phyloP scores from a whole-genome alignment of 2,113 vertebrate genomes.

The Pycnonotus jocosus region DNA sequence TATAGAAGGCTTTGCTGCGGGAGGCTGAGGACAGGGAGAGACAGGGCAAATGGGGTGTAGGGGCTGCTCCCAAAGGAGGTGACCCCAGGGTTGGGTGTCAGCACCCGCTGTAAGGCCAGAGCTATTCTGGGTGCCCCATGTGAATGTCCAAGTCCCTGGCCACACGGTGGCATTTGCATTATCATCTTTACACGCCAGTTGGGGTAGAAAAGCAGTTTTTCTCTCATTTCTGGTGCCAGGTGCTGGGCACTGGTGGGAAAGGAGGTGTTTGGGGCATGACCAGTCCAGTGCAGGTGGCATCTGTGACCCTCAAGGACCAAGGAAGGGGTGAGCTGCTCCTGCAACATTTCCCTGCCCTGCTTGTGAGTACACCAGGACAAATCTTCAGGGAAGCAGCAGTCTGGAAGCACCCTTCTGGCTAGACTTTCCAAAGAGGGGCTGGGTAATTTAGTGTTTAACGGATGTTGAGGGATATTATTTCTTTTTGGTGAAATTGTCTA shows the following conservation, averaged over 20 bases:
- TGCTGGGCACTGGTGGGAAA: accelerated
- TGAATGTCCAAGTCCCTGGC: neutral
- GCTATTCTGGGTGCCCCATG: neutral
- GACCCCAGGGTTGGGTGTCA: neutral
- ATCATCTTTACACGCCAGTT: neutral
- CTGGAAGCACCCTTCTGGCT: neutral
- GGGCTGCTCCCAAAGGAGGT: neutral
- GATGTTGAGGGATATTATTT: neutral
- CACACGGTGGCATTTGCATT: neutral
- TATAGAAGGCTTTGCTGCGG: neutral
- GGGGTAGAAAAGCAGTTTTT: neutral
- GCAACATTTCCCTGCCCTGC: neutral
- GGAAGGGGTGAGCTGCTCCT: neutral
- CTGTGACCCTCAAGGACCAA: neutral
- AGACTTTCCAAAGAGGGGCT: neutral
- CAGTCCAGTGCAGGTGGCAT: neutral
- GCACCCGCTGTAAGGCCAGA: accelerated
- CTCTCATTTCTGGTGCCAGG: neutral
- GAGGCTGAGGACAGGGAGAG: neutral
- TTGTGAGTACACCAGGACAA: neutral
- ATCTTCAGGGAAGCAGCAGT: neutral
- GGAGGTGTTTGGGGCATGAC: neutral
- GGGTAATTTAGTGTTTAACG: conserved; percentile 11
- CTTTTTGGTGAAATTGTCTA: conserved; percentile 15
- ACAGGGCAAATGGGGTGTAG: neutral